phyloP scores from a whole-genome alignment of 23 tunicate species.

The Diplosoma virens region DNA sequence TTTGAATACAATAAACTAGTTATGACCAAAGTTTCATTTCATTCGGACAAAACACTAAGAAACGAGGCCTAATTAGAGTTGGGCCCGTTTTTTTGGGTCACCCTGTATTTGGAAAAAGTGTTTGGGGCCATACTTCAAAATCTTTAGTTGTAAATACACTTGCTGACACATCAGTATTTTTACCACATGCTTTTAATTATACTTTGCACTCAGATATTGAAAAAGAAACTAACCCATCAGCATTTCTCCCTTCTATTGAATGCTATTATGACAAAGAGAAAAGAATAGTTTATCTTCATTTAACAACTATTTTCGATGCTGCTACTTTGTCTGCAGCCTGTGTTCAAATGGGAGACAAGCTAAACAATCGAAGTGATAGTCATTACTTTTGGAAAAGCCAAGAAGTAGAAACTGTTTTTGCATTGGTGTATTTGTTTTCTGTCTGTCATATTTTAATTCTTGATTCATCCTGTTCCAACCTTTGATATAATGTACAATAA shows the following conservation, averaged over 20 bases:
- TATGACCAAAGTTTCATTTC: too few species aligned
- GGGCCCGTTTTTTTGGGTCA: too few species aligned
- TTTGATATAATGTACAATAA: constrained; percentile 91
- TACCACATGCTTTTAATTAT: constrained; percentile 44
- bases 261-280: constrained; percentile 71
- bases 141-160: constrained; percentile 64
- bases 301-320: constrained; percentile 64
- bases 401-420: constrained; percentile 64
- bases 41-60: too few species aligned
- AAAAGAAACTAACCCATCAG: neutral
- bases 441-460: constrained; percentile 81
- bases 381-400: constrained; percentile 80
- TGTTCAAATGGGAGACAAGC: constrained; percentile 39
- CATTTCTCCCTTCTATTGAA: constrained; percentile 56
- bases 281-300: constrained; percentile 69
- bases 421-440: constrained; percentile 77
- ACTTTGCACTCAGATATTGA: constrained; percentile 3
- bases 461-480: constrained; percentile 87
- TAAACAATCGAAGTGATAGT: constrained; percentile 40
- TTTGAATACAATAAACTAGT: too few species aligned
- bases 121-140: constrained; percentile 78
- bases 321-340: constrained; percentile 53
- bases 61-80: too few species aligned
- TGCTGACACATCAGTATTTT: constrained; percentile 40
- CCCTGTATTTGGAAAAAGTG: constrained; percentile 91